Conservation (phyloP, 2,113 vertebrate species). For the Taxidea taxus region DNA sequence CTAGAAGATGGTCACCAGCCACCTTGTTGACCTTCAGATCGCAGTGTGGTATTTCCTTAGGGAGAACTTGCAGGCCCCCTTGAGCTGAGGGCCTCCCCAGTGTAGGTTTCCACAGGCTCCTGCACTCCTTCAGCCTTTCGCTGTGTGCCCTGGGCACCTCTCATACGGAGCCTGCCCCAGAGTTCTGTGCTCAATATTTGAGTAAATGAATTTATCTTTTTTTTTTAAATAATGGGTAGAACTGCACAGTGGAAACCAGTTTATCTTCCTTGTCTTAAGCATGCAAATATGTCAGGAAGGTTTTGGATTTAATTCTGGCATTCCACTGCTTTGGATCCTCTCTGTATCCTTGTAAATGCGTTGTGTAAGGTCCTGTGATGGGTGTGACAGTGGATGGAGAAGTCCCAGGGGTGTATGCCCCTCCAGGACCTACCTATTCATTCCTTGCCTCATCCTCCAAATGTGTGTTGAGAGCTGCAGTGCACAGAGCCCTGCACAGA, state of each 20-base stretch:
- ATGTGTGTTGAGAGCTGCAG: accelerated
- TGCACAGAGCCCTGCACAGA: neutral
- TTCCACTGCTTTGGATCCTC: neutral
- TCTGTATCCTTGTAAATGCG: neutral
- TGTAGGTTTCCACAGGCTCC: accelerated
- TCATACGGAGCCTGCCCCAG: neutral
- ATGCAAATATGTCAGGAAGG: constrained; percentile 68
- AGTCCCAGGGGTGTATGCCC: neutral
- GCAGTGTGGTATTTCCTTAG: neutral
- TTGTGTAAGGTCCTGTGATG: neutral
- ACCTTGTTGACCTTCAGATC: neutral
- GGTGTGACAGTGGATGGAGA: neutral
- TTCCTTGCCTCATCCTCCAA: neutral
- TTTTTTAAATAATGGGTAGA: constrained; percentile 66
- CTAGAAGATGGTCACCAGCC: neutral
- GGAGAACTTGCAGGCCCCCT: neutral
- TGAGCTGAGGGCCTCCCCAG: neutral
- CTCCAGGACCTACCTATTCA: neutral
- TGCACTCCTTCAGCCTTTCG: neutral
- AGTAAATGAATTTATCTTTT: neutral
- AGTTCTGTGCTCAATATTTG: neutral
- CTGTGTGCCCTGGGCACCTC: neutral
- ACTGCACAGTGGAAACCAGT: constrained; percentile 58
- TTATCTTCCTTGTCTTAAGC: constrained; percentile 55
- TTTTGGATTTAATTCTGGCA: constrained; percentile 75